phyloP scores from a whole-genome alignment of 2,113 vertebrate genomes.

The Morphnarchus princeps region DNA sequence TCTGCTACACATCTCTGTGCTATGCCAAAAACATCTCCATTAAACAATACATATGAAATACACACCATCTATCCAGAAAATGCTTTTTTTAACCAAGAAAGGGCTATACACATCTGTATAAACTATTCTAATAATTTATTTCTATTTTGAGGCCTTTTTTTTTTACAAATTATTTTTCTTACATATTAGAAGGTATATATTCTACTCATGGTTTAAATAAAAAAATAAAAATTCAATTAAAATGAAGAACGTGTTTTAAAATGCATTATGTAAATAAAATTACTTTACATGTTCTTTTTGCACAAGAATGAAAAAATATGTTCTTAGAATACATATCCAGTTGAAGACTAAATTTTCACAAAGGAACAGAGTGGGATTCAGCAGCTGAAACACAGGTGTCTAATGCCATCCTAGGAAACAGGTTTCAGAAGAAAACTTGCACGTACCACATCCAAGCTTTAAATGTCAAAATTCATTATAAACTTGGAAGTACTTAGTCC shows the following conservation, averaged over 20 bases:
- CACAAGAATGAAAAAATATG: not conserved
- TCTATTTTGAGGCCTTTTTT: not conserved
- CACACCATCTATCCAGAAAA: not conserved
- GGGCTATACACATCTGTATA: not conserved
- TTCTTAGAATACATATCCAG: not conserved
- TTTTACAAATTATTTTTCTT: not conserved
- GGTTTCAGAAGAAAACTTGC: not conserved
- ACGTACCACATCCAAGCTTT: not conserved
- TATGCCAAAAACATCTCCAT: not conserved
- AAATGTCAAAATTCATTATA: not conserved
- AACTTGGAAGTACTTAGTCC: not conserved
- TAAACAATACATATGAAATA: not conserved
- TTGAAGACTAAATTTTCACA: not conserved
- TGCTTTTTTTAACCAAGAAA: not conserved
- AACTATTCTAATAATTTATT: not conserved
- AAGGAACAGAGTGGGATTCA: not conserved
- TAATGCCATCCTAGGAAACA: not conserved
- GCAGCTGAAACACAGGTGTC: not conserved
- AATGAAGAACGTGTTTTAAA: not conserved
- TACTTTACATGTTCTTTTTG: not conserved
- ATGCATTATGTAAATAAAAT: not conserved
- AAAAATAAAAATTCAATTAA: not conserved
- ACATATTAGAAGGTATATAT: not conserved
- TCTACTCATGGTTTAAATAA: not conserved
- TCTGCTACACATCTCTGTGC: not conserved